Evolutionary conservation across 2,113 vertebrate species (phyloP).

Genomic region (Trematomus loennbergii): DNA sequence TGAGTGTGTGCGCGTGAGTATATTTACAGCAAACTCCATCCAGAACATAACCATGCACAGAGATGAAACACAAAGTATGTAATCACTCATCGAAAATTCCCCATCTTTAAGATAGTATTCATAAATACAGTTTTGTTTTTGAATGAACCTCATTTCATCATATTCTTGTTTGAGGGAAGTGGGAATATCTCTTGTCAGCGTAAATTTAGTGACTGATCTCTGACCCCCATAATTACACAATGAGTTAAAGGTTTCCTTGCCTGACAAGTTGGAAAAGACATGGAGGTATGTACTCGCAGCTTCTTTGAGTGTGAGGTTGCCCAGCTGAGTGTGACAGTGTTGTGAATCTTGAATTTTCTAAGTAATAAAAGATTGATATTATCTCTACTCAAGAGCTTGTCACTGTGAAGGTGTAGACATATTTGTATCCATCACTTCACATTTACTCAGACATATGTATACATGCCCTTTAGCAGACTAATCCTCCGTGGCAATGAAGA

Average conservation of each 20-base stretch:
- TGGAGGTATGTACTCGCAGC: constrained; percentile 1
- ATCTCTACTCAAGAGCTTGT: constrained; percentile 18
- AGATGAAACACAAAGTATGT: neutral
- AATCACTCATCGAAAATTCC: neutral
- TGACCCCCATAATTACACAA: constrained; percentile 6
- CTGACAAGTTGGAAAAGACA: neutral
- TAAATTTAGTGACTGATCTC: constrained; percentile 13
- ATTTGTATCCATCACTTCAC: neutral
- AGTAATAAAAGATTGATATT: constrained; percentile 19
- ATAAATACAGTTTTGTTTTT: neutral
- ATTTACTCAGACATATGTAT: neutral
- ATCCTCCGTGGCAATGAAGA: neutral
- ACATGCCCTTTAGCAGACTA: neutral
- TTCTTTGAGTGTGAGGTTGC: neutral
- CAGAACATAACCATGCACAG: neutral
- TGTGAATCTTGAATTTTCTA: constrained; percentile 16
- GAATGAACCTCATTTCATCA: constrained; percentile 15
- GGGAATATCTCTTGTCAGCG: constrained; percentile 9
- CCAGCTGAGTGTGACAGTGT: constrained; percentile 4
- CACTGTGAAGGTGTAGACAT: neutral
- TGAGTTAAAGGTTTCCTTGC: constrained; percentile 5
- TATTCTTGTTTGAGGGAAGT: constrained; percentile 24
- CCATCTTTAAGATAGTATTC: neutral
- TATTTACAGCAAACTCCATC: constrained; percentile 46
- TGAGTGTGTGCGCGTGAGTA: constrained; percentile 19